phyloP scores from a whole-genome alignment of 2,113 vertebrate genomes.

The Upupa epops region DNA sequence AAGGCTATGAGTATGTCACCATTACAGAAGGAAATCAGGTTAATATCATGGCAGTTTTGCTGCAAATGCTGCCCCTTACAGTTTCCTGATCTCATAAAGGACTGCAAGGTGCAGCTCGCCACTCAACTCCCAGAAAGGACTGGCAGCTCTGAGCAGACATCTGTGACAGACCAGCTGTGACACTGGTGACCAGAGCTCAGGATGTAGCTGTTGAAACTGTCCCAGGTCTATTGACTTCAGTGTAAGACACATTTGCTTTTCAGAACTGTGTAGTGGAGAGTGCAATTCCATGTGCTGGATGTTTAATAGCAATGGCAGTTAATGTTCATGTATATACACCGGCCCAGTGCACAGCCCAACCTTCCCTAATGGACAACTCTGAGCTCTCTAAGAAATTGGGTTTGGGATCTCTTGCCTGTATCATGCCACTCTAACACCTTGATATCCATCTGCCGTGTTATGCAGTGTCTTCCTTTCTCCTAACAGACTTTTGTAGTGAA shows the following conservation, averaged over 20 bases:
- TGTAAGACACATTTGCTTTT: not conserved
- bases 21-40: not conserved
- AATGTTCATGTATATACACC: fast-evolving
- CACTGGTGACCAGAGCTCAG: not conserved
- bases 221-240: not conserved
- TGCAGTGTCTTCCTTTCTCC: not conserved
- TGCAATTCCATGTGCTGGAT: not conserved
- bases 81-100: not conserved
- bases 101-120: not conserved
- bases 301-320: not conserved
- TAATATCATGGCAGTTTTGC: not conserved
- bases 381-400: not conserved
- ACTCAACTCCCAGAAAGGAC: not conserved
- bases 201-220: not conserved
- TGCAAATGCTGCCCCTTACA: not conserved
- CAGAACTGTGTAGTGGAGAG: fast-evolving
- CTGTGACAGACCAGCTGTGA: not conserved
- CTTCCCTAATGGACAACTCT: not conserved
- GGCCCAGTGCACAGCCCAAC: not conserved
- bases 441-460: not conserved
- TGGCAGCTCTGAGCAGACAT: not conserved
- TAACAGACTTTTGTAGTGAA: not conserved
- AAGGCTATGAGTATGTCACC: not conserved
- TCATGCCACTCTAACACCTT: not conserved
- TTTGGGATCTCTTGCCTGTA: not conserved